A percentile compares a stretch with the other conserved stretches of the same genome.
These are phyloP conservation scores for Phylloscopus collybita DNA, from an alignment of 2,797 vertebrate genomes.

Conservation along the genomic window DNA sequence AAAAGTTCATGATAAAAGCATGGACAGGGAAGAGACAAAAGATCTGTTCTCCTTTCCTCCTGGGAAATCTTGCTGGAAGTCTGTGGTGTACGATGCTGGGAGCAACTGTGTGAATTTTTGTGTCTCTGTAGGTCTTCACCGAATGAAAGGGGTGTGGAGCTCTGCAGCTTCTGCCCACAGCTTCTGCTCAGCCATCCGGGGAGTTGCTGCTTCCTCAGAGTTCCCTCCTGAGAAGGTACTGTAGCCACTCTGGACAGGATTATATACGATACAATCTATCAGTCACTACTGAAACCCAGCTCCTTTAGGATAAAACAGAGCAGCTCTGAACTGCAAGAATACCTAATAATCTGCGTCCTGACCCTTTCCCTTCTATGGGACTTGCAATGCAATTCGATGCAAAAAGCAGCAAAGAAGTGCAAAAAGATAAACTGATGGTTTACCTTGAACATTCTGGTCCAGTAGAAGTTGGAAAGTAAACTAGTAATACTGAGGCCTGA, in stretches of 20 bases:
- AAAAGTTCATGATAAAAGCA: not conserved
- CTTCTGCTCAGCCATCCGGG: not conserved
- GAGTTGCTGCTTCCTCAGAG: not conserved
- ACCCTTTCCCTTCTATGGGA: not conserved
- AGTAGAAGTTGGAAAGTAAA: not conserved
- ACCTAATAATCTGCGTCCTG: not conserved
- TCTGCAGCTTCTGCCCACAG: not conserved
- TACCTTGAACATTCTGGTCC: not conserved
- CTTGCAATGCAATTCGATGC: not conserved
- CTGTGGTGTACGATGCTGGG: not conserved
- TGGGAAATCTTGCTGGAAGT: not conserved
- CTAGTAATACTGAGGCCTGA: not conserved
- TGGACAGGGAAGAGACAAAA: not conserved
- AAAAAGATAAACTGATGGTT: not conserved
- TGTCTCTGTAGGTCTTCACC: rapidly evolving
- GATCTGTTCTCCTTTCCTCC: not conserved
- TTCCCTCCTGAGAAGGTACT: not conserved
- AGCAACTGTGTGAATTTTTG: not conserved
- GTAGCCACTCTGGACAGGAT: not conserved
- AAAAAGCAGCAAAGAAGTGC: not conserved
- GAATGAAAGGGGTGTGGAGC: not conserved
- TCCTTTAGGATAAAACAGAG: not conserved
- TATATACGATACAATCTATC: not conserved
- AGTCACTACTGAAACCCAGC: not conserved
- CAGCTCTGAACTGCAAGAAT: not conserved